A percentile compares a stretch with the other conserved stretches of the same genome.
These are phyloP conservation scores for Pionites leucogaster DNA, from an alignment of 2,113 vertebrate species.

Conservation along the genomic window DNA sequence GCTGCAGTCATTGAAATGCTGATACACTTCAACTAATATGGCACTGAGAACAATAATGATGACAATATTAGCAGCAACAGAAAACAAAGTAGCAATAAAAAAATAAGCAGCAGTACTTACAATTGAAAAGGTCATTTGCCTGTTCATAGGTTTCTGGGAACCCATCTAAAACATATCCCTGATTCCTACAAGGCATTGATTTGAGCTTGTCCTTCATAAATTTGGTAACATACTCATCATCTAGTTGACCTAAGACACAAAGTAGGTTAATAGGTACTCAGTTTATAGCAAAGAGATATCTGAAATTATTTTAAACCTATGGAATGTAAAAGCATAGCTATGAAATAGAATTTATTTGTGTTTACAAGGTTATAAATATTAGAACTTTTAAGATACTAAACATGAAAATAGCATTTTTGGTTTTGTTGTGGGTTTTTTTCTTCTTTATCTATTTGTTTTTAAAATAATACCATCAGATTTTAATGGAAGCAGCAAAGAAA, in stretches of 20 bases:
- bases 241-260: conserved; percentile 75
- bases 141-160: conserved; percentile 87
- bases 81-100: not conserved
- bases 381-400: not conserved
- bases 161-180: conserved; percentile 90
- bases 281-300: not conserved
- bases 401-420: not conserved
- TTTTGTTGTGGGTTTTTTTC: not conserved
- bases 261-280: not conserved
- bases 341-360: not conserved
- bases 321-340: not conserved
- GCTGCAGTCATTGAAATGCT: not conserved
- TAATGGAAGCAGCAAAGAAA: not conserved
- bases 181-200: conserved; percentile 89
- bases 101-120: conserved; percentile 71
- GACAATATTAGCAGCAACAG: not conserved
- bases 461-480: not conserved
- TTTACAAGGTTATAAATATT: not conserved
- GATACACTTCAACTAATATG: not conserved
- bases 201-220: conserved; percentile 85
- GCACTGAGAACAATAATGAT: not conserved
- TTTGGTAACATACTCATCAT: conserved; percentile 78
- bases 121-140: conserved; percentile 83
- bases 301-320: not conserved
- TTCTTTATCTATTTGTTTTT: not conserved